Conservation (phyloP, 2,113 vertebrate species). For the Meleagris gallopavo region DNA sequence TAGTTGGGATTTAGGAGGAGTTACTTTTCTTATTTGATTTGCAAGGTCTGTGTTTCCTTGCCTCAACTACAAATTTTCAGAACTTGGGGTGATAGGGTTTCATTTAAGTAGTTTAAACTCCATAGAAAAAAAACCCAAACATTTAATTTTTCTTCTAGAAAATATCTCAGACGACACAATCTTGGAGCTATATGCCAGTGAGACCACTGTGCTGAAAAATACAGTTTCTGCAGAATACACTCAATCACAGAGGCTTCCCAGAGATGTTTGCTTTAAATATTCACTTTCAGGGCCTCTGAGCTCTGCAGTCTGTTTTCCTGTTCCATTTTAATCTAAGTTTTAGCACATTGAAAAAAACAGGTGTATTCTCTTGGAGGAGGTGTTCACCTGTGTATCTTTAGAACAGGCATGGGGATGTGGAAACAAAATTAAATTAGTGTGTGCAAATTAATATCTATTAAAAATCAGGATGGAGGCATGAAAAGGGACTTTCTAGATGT, state of each 20-base stretch:
- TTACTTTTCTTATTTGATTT: constrained; percentile 44
- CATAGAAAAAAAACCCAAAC: not conserved
- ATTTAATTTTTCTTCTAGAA: constrained; percentile 20
- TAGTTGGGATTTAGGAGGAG: constrained; percentile 45
- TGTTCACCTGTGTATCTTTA: not conserved
- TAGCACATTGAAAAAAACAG: not conserved
- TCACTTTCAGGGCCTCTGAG: not conserved
- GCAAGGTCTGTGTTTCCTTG: constrained; percentile 17
- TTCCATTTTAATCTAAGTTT: not conserved
- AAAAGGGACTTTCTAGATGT: not conserved
- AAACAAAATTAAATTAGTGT: constrained; percentile 16
- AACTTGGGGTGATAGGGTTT: not conserved
- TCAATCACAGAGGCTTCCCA: not conserved
- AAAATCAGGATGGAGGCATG: constrained; percentile 17
- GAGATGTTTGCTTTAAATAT: not conserved
- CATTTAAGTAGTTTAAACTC: not conserved
- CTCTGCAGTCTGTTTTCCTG: not conserved
- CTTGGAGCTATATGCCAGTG: not conserved
- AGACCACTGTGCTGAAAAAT: not conserved
- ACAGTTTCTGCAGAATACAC: not conserved
- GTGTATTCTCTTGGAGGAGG: not conserved
- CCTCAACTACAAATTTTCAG: not conserved
- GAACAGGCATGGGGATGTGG: not conserved
- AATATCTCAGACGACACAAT: not conserved
- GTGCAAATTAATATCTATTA: not conserved